These are phyloP conservation scores for Papilio demoleus DNA, from an alignment of 2,888 invertebrate genomes.

Conservation along the genomic window DNA sequence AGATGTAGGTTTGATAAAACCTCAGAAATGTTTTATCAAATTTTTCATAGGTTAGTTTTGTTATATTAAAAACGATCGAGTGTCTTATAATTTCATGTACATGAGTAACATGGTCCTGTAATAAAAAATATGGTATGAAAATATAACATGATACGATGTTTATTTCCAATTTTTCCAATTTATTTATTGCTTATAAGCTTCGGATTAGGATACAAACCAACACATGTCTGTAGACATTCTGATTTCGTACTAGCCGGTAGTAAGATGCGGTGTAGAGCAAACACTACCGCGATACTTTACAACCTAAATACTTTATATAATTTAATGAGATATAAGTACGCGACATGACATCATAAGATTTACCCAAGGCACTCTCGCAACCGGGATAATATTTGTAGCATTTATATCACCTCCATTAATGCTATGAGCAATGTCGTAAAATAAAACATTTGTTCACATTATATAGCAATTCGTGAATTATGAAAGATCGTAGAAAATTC, in stretches of 20 bases:
- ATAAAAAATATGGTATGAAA: too few relatives aligned
- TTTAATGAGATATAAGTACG: conserved; percentile 36
- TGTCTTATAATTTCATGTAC: too few relatives aligned
- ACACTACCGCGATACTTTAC: conserved; percentile 7
- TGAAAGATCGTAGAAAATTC: not conserved
- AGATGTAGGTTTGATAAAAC: too few relatives aligned
- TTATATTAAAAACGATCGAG: too few relatives aligned
- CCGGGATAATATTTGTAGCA: conserved; percentile 26
- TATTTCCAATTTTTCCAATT: not conserved
- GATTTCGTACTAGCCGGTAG: not conserved
- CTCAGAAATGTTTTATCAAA: too few relatives aligned
- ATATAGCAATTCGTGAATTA: not conserved
- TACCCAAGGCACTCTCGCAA: conserved; percentile 16
- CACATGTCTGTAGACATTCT: not conserved
- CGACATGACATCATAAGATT: conserved; percentile 28
- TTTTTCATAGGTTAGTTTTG: too few relatives aligned
- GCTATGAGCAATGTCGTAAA: not conserved
- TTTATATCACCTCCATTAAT: conserved; percentile 7
- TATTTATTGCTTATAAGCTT: not conserved
- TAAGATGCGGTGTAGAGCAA: not conserved
- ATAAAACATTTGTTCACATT: not conserved
- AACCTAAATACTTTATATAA: conserved; percentile 4
- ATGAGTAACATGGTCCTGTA: too few relatives aligned
- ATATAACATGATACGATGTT: too few relatives aligned
- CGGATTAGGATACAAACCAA: not conserved